Base-by-base conservation (phyloP, 2,888 invertebrate genomes). In the Mantis religiosa region DNA sequence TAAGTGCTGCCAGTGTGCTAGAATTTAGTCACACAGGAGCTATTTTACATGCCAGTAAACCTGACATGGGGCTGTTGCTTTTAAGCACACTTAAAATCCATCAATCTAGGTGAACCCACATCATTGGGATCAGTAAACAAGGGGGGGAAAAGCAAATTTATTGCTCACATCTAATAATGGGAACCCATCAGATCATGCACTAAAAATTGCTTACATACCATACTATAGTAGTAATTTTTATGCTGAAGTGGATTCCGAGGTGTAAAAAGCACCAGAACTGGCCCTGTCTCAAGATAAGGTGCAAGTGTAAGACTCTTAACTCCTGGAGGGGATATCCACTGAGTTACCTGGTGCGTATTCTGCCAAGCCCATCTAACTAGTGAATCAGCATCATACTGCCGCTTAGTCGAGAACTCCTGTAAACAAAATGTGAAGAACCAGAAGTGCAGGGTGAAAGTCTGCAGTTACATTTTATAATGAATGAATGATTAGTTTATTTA, bases 251-350 rank as follows among this genome's bases (percentile, higher is more conserved):
- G 96, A 93, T 97, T 96, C 89, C 96, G 94, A 12, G 97, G 97
- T 1, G 97, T 97, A 91, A 98, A 97, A 89, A 98, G 93, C 91
- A 98, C 94, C 82, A 98, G 93, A 84, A 96, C 95, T 3, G 98
- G 97, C 88, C 96, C 96, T 82, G 95, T 95, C 91, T 95, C 95
- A 15, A 97, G 93, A 92, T 95, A 95, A 91, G 94, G 94, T n/a
- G 96, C 95, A 86, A 98, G 94, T 28, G 94, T 94, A 71, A 94
- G 94, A 20, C 96, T 95, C 93, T 98, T 98, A 84, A 94, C 94
- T 92, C 97, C 97, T 89, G 95, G 94, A 0, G 97, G 96, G 90
- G 96, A 95, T 47, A 97, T 93, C 95, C 97, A 96, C 0, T 94
- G 93, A 2, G 95, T 94, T 0, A 96, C 95, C 92, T 95, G 95